Conservation (phyloP, 1,140 invertebrate genomes). For the Saccostrea cuccullata region DNA sequence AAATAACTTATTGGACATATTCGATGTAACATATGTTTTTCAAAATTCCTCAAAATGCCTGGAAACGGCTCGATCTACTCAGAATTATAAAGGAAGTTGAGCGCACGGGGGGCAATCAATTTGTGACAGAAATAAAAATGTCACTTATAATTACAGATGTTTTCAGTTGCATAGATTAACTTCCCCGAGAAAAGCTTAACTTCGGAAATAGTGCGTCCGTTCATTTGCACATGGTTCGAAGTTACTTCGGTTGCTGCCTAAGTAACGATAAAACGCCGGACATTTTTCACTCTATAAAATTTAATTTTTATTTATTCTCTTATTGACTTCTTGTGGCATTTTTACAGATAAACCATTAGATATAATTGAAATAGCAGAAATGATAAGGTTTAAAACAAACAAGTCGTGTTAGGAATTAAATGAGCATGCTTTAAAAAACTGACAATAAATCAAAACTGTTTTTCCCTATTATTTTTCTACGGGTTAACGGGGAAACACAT, state of each 20-base stretch:
- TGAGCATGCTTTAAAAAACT: background rate
- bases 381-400: slow-evolving; percentile 21
- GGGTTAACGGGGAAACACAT: background rate
- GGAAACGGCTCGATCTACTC: slow-evolving; percentile 18
- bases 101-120: slow-evolving; percentile 19
- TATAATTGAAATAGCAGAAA: slow-evolving; percentile 28
- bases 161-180: slow-evolving; percentile 35
- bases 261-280: slow-evolving; percentile 6
- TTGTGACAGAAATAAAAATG: slow-evolving; percentile 39
- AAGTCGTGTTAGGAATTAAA: background rate
- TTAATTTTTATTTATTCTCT: slow-evolving; percentile 37
- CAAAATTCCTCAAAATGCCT: slow-evolving; percentile 39
- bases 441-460: slow-evolving; percentile 26
- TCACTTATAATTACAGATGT: slow-evolving; percentile 36
- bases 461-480: background rate
- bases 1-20: slow-evolving; percentile 32
- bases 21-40: slow-evolving; percentile 36
- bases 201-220: slow-evolving; percentile 17
- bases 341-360: slow-evolving; percentile 7
- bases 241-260: slow-evolving; percentile 8
- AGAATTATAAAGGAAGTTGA: slow-evolving; percentile 7
- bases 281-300: slow-evolving; percentile 20
- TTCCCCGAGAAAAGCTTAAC: slow-evolving; percentile 26
- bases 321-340: slow-evolving; percentile 25
- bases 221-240: slow-evolving; percentile 13